Conservation (phyloP, 2,113 vertebrate genomes). For the Oryzias melastigma region DNA sequence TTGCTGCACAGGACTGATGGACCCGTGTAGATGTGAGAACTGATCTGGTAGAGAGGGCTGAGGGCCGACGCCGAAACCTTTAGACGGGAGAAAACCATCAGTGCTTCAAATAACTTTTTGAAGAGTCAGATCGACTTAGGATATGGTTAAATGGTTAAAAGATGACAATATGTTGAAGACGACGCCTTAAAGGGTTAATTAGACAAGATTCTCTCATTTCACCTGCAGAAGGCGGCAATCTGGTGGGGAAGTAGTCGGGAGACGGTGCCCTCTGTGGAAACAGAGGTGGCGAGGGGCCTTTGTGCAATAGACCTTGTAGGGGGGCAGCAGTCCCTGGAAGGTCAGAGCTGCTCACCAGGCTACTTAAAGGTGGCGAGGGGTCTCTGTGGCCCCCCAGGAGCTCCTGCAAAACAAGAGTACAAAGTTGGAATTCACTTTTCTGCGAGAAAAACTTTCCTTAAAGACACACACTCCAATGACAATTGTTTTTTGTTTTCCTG, state of each 20-base stretch:
- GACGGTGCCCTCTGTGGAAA: conserved; percentile 87
- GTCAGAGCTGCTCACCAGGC: conserved; percentile 84
- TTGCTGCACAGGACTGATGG: conserved; percentile 82
- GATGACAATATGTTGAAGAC: no score
- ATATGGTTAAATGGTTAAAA: no score
- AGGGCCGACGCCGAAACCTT: conserved; percentile 84
- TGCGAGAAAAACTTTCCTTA: no score
- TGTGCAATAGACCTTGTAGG: conserved; percentile 79
- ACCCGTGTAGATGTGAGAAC: conserved; percentile 84
- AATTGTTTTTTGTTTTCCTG: no score
- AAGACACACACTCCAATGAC: no score
- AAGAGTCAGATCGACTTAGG: no score
- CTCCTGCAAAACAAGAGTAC: conserved; percentile 75
- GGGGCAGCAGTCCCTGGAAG: conserved; percentile 51
- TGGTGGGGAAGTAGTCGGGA: conserved; percentile 87
- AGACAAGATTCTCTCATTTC: conserved; percentile 6
- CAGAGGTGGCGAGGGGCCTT: conserved; percentile 86
- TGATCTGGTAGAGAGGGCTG: conserved; percentile 85
- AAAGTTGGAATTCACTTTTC: not conserved
- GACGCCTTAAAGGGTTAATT: no score
- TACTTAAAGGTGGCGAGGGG: conserved; percentile 83
- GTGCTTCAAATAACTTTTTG: no score
- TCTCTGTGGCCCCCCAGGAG: conserved; percentile 84
- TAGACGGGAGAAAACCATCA: not conserved
- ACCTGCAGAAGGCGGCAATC: conserved; percentile 85